These are phyloP conservation scores for Phorcus lineatus DNA, from an alignment of 2,888 invertebrate species.

Conservation along the genomic window DNA sequence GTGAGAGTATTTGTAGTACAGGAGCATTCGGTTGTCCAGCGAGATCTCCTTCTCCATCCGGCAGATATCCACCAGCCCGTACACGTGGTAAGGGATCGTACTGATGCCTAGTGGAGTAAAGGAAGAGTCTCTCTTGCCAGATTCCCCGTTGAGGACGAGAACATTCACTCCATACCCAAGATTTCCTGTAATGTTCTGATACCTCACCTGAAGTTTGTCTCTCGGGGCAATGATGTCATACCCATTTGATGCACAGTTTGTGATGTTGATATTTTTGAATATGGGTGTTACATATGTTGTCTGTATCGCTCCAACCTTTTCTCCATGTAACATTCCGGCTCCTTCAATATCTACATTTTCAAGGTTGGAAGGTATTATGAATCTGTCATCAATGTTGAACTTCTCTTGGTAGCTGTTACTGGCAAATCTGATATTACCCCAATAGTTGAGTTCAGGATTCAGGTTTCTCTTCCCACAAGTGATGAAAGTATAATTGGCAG, in stretches of 20 bases:
- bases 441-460: constrained; percentile 76
- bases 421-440: constrained; percentile 97
- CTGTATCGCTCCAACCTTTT: constrained; percentile 92
- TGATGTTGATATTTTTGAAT: constrained; percentile 86
- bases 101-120: constrained; percentile 87
- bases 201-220: constrained; percentile 80
- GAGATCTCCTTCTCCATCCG: constrained; percentile 93
- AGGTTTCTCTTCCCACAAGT: constrained; percentile 83
- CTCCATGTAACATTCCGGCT: constrained; percentile 96
- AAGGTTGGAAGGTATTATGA: constrained; percentile 83
- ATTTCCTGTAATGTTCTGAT: constrained; percentile 80
- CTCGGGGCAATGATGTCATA: constrained; percentile 93
- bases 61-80: constrained; percentile 96
- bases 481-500: constrained; percentile 90
- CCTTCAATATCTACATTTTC: constrained; percentile 87
- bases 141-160: constrained; percentile 92
- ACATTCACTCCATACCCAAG: constrained; percentile 93
- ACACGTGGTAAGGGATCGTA: constrained; percentile 89
- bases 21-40: constrained; percentile 90
- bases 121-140: constrained; percentile 84
- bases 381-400: constrained; percentile 68
- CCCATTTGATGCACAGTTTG: constrained; percentile 91
- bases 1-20: constrained; percentile 98
- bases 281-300: constrained; percentile 92
- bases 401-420: constrained; percentile 90